A percentile compares a stretch with the other conserved stretches of the same genome.
These are phyloP conservation scores for Biston betularia DNA, from an alignment of 2,888 invertebrate species.

Conservation along the genomic window DNA sequence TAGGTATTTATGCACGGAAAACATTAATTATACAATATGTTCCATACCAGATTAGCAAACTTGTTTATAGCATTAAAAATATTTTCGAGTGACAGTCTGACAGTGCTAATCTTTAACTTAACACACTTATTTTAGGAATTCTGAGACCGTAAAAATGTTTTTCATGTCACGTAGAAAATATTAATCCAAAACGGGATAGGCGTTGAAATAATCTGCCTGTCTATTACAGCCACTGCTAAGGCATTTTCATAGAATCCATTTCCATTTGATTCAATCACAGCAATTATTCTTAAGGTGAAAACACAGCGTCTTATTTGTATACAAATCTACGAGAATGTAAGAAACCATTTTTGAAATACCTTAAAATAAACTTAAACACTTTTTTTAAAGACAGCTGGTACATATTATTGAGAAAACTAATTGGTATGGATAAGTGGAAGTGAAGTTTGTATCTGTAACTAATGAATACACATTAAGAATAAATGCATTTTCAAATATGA, in stretches of 20 bases:
- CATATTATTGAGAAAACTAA: no score
- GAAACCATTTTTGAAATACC: background rate
- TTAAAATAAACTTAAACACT: background rate
- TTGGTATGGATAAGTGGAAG: no score
- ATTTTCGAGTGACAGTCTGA: no score
- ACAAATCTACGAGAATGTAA: background rate
- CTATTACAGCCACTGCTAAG: background rate
- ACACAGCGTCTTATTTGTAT: background rate
- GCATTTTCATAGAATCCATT: slow-evolving; percentile 1
- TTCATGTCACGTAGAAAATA: slow-evolving; percentile 1
- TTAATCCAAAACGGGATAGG: background rate
- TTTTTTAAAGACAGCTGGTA: no score
- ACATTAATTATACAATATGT: no score
- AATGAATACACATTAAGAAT: background rate
- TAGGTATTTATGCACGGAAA: no score
- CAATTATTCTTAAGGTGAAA: background rate
- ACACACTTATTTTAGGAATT: no score
- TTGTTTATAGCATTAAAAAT: no score
- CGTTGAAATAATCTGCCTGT: background rate
- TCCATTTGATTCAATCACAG: slow-evolving; percentile 1
- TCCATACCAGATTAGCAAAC: no score
- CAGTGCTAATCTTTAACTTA: background rate
- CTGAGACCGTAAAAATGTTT: background rate
- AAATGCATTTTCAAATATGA: slow-evolving; percentile 26
- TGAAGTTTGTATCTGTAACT: background rate